phyloP scores from a whole-genome alignment of 2,888 invertebrate species.

The Aproaerema taeniolella region DNA sequence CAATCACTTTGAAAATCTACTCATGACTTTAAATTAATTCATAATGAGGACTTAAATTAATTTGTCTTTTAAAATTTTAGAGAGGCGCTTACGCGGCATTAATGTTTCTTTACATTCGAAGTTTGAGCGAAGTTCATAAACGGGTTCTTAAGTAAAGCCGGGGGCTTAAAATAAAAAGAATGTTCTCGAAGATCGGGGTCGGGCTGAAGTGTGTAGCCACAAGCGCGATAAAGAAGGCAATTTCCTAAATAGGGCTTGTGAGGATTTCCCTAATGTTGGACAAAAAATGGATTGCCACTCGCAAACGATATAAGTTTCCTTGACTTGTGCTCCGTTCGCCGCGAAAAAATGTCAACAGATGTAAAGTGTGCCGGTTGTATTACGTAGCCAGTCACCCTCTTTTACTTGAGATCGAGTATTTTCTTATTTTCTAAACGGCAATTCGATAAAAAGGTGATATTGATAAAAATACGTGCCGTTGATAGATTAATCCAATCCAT shows the following conservation, averaged over 20 bases:
- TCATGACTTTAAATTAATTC: no score
- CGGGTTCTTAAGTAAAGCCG: not conserved
- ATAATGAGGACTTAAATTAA: no score
- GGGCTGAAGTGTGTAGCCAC: conserved; percentile 34
- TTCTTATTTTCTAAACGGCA: no score
- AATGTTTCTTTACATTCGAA: no score
- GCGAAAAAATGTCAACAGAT: conserved; percentile 10
- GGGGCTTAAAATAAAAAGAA: conserved; percentile 18
- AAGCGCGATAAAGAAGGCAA: conserved; percentile 63
- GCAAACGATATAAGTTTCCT: conserved; percentile 35
- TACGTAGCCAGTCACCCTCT: not conserved
- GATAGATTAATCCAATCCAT: no score
- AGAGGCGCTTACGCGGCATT: no score
- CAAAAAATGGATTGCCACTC: conserved; percentile 61
- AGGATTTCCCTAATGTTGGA: conserved; percentile 65
- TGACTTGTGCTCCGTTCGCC: conserved; percentile 20
- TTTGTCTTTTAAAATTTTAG: no score
- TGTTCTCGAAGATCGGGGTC: conserved; percentile 1
- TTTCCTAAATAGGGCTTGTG: conserved; percentile 66
- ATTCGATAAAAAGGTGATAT: no score
- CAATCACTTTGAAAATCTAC: no score
- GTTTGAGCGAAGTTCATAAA: no score
- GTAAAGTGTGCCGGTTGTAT: conserved; percentile 1
- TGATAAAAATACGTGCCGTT: no score
- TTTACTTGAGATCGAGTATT: not conserved